A percentile compares a stretch with the other conserved stretches of the same genome.
phyloP scores from a whole-genome alignment of 1,140 invertebrate species.

The Rhagoletis pomonella region DNA sequence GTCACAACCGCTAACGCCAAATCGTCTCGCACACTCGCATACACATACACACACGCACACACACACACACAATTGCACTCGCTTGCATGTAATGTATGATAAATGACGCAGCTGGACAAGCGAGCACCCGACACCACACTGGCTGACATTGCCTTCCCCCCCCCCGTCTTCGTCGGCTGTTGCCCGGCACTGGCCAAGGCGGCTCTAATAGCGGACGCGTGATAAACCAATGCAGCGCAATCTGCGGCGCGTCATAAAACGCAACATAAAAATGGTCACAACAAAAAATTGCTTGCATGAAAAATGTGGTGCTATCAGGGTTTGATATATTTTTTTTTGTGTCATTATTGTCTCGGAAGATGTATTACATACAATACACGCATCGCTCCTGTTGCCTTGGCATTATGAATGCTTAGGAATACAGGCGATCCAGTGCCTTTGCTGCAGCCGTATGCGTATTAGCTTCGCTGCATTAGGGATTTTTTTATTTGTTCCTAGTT shows the following conservation, averaged over 20 bases:
- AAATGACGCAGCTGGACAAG: slow-evolving; percentile 17
- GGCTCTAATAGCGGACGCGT: background rate
- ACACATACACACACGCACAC: background rate
- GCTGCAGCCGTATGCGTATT: background rate
- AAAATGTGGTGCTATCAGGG: background rate
- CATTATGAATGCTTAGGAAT: background rate
- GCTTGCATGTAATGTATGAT: background rate
- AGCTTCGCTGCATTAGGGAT: background rate
- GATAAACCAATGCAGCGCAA: background rate
- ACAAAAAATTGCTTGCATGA: background rate
- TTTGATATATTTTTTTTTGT: background rate
- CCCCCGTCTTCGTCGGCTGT: background rate
- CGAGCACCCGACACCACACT: background rate
- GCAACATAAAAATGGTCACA: background rate
- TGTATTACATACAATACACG: slow-evolving; percentile 11
- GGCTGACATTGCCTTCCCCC: background rate
- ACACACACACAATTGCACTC: background rate
- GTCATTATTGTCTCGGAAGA: background rate
- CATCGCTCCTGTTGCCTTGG: background rate
- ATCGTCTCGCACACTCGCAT: background rate
- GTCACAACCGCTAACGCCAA: background rate
- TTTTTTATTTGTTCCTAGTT: background rate
- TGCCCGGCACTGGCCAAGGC: background rate
- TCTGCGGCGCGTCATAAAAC: background rate
- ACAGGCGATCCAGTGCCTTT: background rate